A percentile compares a stretch with the other conserved stretches of the same genome.
phyloP scores from a whole-genome alignment of 2,888 invertebrate species.

The Spialia ferax region DNA sequence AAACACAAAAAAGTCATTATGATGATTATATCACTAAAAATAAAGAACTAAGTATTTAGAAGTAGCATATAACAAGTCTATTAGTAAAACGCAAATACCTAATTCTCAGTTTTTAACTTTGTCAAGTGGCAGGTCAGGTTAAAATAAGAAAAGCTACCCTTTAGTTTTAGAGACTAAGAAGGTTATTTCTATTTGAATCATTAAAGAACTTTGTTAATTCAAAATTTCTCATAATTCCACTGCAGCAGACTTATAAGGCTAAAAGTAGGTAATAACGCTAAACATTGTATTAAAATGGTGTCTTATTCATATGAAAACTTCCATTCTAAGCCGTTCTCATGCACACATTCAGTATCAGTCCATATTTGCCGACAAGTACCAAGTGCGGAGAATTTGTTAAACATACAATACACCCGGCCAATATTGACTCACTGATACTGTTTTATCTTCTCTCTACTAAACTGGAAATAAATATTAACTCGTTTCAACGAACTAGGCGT shows the following conservation, averaged over 20 bases:
- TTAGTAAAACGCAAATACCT: too few species aligned
- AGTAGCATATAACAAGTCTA: too few species aligned
- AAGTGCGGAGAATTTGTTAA: constrained; percentile 43
- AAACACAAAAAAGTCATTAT: too few species aligned
- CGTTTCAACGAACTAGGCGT: constrained; percentile 29
- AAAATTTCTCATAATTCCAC: too few species aligned
- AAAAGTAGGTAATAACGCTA: constrained; percentile 1
- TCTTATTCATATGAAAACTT: constrained; percentile 16
- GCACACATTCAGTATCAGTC: constrained; percentile 14
- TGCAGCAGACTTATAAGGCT: neutral
- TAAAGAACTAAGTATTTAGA: too few species aligned
- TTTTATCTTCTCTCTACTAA: constrained; percentile 40
- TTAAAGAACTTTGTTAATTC: too few species aligned
- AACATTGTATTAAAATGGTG: neutral
- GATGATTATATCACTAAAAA: too few species aligned
- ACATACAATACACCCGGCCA: constrained; percentile 42
- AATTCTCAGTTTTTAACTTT: too few species aligned
- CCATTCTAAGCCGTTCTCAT: constrained; percentile 6
- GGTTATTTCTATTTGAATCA: too few species aligned
- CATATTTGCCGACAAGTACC: constrained; percentile 14
- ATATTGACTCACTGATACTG: constrained; percentile 47
- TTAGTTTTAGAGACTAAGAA: too few species aligned
- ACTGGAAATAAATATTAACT: constrained; percentile 39
- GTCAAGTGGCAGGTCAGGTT: too few species aligned
- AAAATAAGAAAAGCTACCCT: too few species aligned